These are phyloP conservation scores for Capreolus pygargus DNA, from an alignment of 2,113 vertebrate genomes.

Conservation along the genomic window DNA sequence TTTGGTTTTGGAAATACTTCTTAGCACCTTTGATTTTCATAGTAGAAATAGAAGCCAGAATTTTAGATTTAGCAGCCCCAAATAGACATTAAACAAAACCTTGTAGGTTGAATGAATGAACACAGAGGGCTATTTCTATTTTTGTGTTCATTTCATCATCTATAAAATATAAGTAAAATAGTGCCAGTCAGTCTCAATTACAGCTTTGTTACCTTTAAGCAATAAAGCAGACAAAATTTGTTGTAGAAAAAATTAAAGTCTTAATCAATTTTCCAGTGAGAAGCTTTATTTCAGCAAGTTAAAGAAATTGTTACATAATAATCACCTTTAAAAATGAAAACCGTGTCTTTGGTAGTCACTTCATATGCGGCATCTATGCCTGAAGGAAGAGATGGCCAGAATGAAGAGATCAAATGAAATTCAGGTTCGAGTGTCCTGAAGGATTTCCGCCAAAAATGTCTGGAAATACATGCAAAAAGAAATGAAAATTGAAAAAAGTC, in stretches of 20 bases:
- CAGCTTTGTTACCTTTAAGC: background rate
- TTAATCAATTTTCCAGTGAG: background rate
- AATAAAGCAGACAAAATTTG: background rate
- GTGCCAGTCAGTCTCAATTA: background rate
- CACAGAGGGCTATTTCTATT: background rate
- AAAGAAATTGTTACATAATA: background rate
- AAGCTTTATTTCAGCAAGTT: background rate
- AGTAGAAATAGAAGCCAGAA: background rate
- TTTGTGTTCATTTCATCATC: background rate
- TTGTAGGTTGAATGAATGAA: background rate
- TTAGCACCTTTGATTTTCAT: background rate
- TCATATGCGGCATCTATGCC: slow-evolving; percentile 84
- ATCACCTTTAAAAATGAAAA: slow-evolving; percentile 79
- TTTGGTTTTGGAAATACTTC: background rate
- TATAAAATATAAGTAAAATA: background rate
- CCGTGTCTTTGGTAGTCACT: slow-evolving; percentile 63
- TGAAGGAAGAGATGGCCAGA: slow-evolving; percentile 85
- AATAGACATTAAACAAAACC: background rate
- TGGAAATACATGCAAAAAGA: slow-evolving; percentile 63
- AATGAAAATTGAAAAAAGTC: background rate
- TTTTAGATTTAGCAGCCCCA: background rate
- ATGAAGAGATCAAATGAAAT: slow-evolving; percentile 77
- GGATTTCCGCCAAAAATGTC: slow-evolving; percentile 85
- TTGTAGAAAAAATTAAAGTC: background rate
- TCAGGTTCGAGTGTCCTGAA: slow-evolving; percentile 53